Conservation (phyloP, 2,113 vertebrate genomes). For the Antechinus flavipes region DNA sequence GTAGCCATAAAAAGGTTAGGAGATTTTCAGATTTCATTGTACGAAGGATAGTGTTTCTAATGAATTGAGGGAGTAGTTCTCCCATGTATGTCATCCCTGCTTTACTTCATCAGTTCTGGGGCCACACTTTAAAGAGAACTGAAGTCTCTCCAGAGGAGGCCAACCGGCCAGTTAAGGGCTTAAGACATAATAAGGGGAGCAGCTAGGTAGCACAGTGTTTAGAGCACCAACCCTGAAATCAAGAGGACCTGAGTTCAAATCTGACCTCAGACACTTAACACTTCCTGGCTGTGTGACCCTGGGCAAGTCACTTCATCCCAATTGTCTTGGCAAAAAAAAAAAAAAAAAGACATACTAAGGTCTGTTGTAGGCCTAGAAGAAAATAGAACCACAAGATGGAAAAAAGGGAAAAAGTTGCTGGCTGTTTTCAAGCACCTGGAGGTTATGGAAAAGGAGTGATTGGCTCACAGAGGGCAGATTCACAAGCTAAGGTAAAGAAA, state of each 20-base stretch:
- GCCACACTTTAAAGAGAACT: background rate
- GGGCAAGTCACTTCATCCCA: too few species aligned
- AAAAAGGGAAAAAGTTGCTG: background rate
- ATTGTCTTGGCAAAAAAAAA: too few species aligned
- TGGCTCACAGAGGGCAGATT: background rate
- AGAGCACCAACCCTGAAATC: too few species aligned
- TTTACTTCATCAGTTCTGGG: background rate
- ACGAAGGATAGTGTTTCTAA: background rate
- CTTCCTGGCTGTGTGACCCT: too few species aligned
- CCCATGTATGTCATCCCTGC: background rate
- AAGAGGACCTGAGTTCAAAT: too few species aligned
- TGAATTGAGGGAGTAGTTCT: background rate
- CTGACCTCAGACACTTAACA: too few species aligned
- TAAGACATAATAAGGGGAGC: background rate
- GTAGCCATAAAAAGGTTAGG: background rate
- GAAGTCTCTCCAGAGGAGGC: background rate
- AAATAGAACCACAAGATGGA: background rate
- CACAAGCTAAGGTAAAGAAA: background rate
- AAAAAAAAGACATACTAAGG: background rate
- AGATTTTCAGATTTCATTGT: background rate
- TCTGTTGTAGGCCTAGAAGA: background rate
- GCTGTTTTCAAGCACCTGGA: background rate
- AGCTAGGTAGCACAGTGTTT: too few species aligned
- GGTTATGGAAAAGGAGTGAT: background rate
- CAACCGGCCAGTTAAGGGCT: background rate